Evolutionary conservation across 2,113 vertebrate species (phyloP).

Genomic region (Hemibagrus wyckioides): DNA sequence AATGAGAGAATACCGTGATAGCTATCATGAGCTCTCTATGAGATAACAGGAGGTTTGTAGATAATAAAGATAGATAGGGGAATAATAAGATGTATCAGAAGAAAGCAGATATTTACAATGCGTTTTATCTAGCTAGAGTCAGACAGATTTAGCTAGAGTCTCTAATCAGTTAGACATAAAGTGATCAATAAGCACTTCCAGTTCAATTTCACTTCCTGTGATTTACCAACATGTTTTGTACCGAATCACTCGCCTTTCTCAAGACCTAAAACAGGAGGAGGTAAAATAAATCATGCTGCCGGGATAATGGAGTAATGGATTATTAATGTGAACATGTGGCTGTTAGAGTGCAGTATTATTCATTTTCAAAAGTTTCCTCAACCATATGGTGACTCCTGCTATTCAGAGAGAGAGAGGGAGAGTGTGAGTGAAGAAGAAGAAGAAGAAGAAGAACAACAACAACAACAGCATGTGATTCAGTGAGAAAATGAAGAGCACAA

Average conservation of each 20-base stretch:
- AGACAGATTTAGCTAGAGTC: background rate
- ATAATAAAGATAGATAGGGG: background rate
- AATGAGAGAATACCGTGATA: background rate
- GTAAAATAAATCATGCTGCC: conserved; percentile 6
- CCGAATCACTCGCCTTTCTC: background rate
- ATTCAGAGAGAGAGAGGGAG: background rate
- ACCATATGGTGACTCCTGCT: conserved; percentile 12
- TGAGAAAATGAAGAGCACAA: background rate
- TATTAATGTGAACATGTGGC: conserved; percentile 25
- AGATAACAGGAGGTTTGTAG: background rate
- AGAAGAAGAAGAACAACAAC: background rate
- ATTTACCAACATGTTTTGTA: background rate
- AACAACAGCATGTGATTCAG: background rate
- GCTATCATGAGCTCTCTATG: background rate
- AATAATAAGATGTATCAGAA: background rate
- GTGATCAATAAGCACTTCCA: background rate
- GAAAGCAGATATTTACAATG: background rate
- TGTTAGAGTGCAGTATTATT: conserved; percentile 17
- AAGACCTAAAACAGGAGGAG: background rate
- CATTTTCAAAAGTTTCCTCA: conserved; percentile 7
- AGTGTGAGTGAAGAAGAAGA: background rate
- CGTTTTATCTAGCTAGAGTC: background rate
- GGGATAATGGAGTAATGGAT: conserved; percentile 14
- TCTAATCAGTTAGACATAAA: background rate
- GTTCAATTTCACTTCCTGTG: background rate